Percentiles rank a stretch among this genome's conserved stretches.
Evolutionary conservation across 2,797 vertebrate species (phyloP).

Genomic region (Chelon labrosus): DNA sequence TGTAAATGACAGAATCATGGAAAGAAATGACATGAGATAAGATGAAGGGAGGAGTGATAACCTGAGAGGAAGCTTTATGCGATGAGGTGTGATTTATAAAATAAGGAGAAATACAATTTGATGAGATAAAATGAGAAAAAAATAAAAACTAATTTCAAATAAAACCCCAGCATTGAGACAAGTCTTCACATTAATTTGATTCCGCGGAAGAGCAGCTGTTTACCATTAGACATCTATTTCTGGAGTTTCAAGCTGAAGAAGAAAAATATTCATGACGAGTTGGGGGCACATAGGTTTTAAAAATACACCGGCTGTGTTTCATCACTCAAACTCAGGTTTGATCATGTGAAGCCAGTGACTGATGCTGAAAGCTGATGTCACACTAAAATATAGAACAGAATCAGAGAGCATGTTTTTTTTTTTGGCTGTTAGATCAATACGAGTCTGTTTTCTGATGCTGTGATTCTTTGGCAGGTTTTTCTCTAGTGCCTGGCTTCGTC

Average conservation of each 20-base stretch:
- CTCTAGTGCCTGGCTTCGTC: slow-evolving; percentile 38
- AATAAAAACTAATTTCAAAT: neutral
- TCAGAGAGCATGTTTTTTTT: slow-evolving; percentile 5
- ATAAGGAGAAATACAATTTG: too few species aligned
- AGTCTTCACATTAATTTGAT: neutral
- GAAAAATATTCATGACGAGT: neutral
- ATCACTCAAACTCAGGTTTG: slow-evolving; percentile 46
- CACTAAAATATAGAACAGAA: slow-evolving; percentile 35
- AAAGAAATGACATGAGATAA: too few species aligned
- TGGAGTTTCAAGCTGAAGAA: neutral
- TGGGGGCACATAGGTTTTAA: slow-evolving; percentile 25
- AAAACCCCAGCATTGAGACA: neutral
- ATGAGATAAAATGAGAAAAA: too few species aligned
- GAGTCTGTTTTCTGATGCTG: slow-evolving; percentile 8
- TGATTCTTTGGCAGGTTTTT: slow-evolving; percentile 42
- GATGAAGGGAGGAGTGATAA: neutral
- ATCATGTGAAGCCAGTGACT: slow-evolving; percentile 24
- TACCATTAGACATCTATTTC: neutral
- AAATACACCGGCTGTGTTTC: slow-evolving; percentile 48
- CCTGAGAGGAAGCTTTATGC: neutral
- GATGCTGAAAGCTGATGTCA: slow-evolving; percentile 48
- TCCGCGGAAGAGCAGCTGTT: neutral
- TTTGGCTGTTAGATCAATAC: slow-evolving; percentile 13
- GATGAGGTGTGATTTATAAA: neutral
- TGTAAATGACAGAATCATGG: neutral